These are phyloP conservation scores for Drosophila kepulauana DNA, from an alignment of 1,140 invertebrate species.

Conservation along the genomic window DNA sequence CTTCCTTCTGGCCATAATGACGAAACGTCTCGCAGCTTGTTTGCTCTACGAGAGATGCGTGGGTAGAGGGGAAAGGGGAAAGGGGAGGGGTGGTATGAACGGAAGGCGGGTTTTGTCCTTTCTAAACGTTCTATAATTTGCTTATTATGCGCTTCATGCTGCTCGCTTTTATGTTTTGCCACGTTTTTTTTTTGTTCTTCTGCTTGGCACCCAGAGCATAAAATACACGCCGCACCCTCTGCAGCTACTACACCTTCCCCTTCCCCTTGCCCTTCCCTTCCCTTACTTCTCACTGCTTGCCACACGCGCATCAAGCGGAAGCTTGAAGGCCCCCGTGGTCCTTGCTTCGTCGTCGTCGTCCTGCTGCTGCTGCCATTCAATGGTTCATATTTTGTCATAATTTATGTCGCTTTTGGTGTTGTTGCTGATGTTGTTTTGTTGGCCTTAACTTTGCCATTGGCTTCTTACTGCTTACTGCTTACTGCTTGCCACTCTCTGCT, in stretches of 20 bases:
- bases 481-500: neutral
- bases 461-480: neutral
- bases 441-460: conserved; percentile 35
- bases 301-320: conserved; percentile 24
- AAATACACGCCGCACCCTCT: conserved; percentile 71
- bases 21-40: conserved; percentile 24
- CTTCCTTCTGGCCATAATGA: conserved; percentile 53
- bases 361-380: conserved; percentile 15
- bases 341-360: conserved; percentile 4
- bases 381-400: conserved; percentile 81
- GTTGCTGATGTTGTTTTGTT: conserved; percentile 58
- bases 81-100: neutral
- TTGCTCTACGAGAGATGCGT: conserved; percentile 1
- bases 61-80: neutral
- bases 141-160: conserved; percentile 77
- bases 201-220: conserved; percentile 52
- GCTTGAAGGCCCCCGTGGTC: conserved; percentile 45
- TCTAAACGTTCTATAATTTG: conserved; percentile 82
- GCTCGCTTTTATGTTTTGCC: conserved; percentile 75
- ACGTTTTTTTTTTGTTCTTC: conserved; percentile 42
- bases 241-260: neutral
- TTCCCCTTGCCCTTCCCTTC: neutral
- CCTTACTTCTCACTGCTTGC: neutral
- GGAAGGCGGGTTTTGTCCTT: conserved; percentile 56
- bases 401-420: conserved; percentile 82